Conservation (phyloP, 2,797 vertebrate species). For the Spheniscus humboldti region DNA sequence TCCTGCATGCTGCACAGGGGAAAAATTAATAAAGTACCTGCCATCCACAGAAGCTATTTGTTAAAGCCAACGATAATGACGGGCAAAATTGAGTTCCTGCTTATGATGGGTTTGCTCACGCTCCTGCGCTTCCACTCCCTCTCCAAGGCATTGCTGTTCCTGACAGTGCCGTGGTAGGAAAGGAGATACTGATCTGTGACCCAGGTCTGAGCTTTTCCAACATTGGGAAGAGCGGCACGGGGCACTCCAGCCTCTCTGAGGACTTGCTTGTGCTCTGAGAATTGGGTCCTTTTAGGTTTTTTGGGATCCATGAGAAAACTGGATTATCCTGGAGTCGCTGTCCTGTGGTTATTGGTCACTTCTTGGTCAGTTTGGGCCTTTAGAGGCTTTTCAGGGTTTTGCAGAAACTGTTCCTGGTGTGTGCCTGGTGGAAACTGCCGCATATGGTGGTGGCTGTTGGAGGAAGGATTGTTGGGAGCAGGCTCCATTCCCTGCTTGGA, state of each 20-base stretch:
- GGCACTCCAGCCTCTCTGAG: not conserved
- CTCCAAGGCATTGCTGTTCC: rapidly evolving
- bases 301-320: not conserved
- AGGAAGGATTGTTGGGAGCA: not conserved
- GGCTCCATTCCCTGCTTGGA: not conserved
- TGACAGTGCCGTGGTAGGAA: rapidly evolving
- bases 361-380: not conserved
- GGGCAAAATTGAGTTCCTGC: not conserved
- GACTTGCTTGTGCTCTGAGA: not conserved
- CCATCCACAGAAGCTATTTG: conserved; percentile 16
- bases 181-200: not conserved
- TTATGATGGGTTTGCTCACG: not conserved
- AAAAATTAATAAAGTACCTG: conserved; percentile 23
- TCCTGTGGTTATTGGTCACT: not conserved
- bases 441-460: not conserved
- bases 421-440: not conserved
- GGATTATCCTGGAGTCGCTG: not conserved
- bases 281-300: not conserved
- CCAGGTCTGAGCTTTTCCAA: not conserved
- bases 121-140: not conserved
- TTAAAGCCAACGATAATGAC: not conserved
- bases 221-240: rapidly evolving
- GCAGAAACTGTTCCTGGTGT: not conserved
- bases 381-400: not conserved
- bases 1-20: not conserved